Evolutionary conservation across 2,797 vertebrate species (phyloP).

Genomic region (Oophaga sylvatica): DNA sequence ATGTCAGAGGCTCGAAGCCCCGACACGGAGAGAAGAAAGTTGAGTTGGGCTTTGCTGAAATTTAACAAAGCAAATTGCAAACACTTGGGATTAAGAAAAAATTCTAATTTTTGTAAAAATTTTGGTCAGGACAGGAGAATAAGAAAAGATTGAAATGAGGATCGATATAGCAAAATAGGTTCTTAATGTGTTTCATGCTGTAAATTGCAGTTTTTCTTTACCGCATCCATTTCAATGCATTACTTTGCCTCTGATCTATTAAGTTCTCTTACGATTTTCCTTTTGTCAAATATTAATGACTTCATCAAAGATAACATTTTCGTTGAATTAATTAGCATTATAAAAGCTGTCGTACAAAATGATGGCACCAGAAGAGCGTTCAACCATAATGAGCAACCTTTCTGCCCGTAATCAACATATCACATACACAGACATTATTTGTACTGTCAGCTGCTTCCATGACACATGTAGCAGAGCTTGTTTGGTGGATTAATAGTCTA

Average conservation of each 20-base stretch:
- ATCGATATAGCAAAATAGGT: background rate
- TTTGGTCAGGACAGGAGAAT: no score
- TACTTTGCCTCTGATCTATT: background rate
- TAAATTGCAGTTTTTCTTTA: background rate
- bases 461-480: background rate
- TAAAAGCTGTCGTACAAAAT: background rate
- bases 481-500: no score
- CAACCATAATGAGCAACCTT: background rate
- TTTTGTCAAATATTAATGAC: slow-evolving; percentile 6
- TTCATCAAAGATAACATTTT: slow-evolving; percentile 3
- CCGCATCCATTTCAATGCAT: background rate
- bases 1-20: no score
- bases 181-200: no score
- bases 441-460: background rate
- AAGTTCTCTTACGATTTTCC: background rate
- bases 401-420: background rate
- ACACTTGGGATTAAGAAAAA: no score
- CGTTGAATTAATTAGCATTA: background rate
- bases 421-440: background rate
- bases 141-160: no score
- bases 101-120: no score
- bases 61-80: no score
- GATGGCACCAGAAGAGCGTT: background rate
- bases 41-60: no score
- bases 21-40: no score